Base-by-base conservation (phyloP, 2,888 invertebrate genomes). In the Hydrotaea cyrtoneurina region DNA sequence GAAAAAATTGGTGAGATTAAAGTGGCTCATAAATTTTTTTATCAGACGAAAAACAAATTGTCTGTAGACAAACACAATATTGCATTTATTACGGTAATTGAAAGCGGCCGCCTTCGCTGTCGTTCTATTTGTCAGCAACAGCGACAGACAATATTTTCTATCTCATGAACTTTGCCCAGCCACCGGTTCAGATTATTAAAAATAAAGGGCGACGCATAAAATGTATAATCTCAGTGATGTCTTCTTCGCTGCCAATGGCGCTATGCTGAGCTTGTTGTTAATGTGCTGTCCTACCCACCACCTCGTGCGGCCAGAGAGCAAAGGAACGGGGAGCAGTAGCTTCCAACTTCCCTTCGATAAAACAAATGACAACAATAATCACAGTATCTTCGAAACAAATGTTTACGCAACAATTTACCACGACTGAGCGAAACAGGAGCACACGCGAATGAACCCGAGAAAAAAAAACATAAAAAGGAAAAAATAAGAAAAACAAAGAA, bases 311-410 rank as follows among this genome's bases (percentile, higher is more conserved):
- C 31, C 2, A 31, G 3, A 31, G 31, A 4, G 31, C 39, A 10
- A 8, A 36, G 36, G 8, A 36, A 8, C 10, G 43, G 13, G 43
- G 43, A 43, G 11, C 10, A 13, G 11, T 11, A 59, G 26, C 39
- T 1, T 39, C n/a, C 57, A 26, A 11, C 46, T 62, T 46, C 21
- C 21, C 46, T n/a, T 31, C 23, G 23, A 69, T 46, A 69, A 69
- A 69, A 69, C 69, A 69, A 77, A 78, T 80, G 59, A 75, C 83
- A 83, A 53, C 55, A 53, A 80, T 80, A 79, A 80, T 80, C 53
- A 53, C 36, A 66, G 78, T 66, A 66, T 77, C 71, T 78, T 55
- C 64, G 46, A 57, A 66, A 76, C 53, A 75, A 69, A 71, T 83
- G 72, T 82, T 82, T 82, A 74, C 69, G 73, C 57, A 73, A 50